phyloP scores from a whole-genome alignment of 2,797 vertebrate genomes.

The Lepus townsendii region DNA sequence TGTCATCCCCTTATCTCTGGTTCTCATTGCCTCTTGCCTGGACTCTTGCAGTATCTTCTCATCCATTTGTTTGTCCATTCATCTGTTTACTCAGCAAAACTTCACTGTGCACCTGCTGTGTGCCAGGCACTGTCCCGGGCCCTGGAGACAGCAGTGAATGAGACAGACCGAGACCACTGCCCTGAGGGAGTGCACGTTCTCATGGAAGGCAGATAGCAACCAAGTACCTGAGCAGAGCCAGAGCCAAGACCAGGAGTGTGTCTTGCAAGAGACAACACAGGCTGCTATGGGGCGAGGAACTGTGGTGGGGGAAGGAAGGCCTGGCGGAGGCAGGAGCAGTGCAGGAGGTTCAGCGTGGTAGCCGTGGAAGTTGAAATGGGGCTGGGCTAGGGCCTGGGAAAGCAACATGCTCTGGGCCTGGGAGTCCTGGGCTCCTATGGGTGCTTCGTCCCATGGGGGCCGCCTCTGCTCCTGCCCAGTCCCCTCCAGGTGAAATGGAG shows the following conservation, averaged over 20 bases:
- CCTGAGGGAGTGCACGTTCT: background rate
- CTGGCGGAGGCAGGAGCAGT: background rate
- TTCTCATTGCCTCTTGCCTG: background rate
- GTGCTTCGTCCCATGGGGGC: accelerated
- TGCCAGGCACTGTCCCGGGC: background rate
- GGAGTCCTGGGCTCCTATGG: background rate
- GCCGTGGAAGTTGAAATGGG: background rate
- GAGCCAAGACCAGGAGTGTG: background rate
- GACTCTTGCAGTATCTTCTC: background rate
- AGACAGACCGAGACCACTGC: background rate
- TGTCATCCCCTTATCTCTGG: background rate
- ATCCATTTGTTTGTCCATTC: background rate
- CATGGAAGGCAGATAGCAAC: background rate
- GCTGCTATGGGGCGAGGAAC: background rate
- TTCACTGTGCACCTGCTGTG: background rate
- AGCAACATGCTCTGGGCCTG: no score
- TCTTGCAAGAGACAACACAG: background rate
- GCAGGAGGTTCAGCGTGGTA: no score
- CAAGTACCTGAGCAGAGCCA: background rate
- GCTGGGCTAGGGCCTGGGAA: background rate
- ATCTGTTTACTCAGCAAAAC: background rate
- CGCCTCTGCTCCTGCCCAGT: background rate
- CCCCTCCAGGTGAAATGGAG: background rate
- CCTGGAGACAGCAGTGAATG: background rate
- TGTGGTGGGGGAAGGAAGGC: background rate